Evolutionary conservation across 2,797 vertebrate species (phyloP), one percentile per base, ranked within the genome.

Genomic region (Hydrocynus forskahlii): DNA sequence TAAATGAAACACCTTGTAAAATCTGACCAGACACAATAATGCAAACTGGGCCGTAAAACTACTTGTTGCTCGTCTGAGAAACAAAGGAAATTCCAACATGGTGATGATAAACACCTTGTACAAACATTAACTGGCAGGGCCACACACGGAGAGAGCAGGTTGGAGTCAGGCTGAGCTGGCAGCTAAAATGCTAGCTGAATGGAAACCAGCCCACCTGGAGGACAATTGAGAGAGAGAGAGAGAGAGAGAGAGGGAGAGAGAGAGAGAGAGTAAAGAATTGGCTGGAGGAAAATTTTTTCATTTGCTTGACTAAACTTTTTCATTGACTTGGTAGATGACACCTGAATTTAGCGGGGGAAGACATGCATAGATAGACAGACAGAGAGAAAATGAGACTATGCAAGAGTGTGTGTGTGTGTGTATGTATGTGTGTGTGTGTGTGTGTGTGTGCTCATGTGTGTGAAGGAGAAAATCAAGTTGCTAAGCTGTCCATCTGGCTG

Each of bases 1-100:
- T 74, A 91, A 92, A 91, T 90, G 88, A 86, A 89, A 88, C 90
- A 90, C 89, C 85, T 90, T 87, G 67, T 85, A 77, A 87, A 87
- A 82, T 73, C 71, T 69, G 78, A 78, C 86, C 88, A 89, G 81
- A 82, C 85, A 81, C 79, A 68, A 54, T 81, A 21, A 52, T 72
- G 80, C 86, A 86, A 88, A 88, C 25, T 5, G 25, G 55, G 25
- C 60, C 13, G 9, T 38, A 84, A 85, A 70, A 88, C 86, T 87
- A 82, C 87, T 89, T 89, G 88, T 89, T 89, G 86, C 84, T 83
- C 55, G 70, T 84, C 80, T 78, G 54, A 68, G 38, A 14, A 59
- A 50, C 2, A 81, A 70, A 77, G 84, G 82, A 80, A 77, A 79
- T 78, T 25, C 45, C 57, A 87, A 72, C 75, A 67, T 52, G 77